These are phyloP conservation scores for Cisticola juncidis DNA, from an alignment of 2,113 vertebrate genomes.

Conservation along the genomic window DNA sequence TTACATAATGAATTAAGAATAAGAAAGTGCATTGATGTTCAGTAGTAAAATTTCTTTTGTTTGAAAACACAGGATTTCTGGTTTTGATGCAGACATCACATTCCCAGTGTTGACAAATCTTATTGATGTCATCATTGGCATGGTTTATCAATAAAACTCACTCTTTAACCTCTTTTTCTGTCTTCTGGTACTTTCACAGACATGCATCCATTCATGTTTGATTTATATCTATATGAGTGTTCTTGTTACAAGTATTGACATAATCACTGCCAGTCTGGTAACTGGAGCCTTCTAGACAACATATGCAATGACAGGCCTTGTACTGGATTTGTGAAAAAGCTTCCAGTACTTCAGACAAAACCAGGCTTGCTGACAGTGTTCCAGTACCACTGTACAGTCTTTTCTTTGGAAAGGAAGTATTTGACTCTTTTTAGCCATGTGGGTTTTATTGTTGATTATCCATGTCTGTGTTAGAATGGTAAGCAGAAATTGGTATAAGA, in stretches of 20 bases:
- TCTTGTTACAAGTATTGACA: neutral
- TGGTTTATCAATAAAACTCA: neutral
- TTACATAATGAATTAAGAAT: neutral
- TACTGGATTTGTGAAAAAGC: neutral
- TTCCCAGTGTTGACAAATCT: neutral
- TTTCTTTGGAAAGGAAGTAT: neutral
- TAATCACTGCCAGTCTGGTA: neutral
- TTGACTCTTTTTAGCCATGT: neutral
- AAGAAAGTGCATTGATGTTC: neutral
- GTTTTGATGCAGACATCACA: fast-evolving
- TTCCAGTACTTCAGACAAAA: neutral
- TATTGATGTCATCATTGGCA: neutral
- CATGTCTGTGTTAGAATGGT: neutral
- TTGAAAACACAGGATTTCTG: neutral
- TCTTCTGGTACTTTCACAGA: neutral
- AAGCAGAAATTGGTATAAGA: neutral
- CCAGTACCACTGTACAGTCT: neutral
- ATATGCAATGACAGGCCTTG: neutral
- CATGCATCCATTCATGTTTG: neutral
- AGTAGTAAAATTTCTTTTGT: neutral
- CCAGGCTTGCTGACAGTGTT: neutral
- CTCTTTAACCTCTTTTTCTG: neutral
- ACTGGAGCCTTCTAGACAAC: neutral
- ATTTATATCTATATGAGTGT: neutral
- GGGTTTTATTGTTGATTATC: neutral